Conservation (phyloP, 2,797 vertebrate species). For the Toxotes lorentzi region DNA sequence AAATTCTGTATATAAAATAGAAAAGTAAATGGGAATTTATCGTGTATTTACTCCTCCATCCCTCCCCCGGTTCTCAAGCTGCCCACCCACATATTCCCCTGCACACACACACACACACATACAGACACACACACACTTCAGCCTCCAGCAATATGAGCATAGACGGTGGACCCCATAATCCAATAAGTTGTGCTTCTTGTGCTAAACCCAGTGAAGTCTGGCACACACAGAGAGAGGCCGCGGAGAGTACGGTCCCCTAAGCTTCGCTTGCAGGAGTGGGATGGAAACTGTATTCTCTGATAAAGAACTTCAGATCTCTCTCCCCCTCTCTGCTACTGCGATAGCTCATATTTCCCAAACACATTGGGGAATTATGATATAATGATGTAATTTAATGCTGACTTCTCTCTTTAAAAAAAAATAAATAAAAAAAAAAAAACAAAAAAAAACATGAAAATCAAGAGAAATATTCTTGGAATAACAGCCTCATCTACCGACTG, state of each 20-base stretch:
- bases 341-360: conserved; percentile 45
- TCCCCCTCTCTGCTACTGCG: conserved; percentile 38
- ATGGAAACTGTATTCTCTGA: conserved; percentile 64
- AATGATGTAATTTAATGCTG: conserved; percentile 58
- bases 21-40: conserved; percentile 61
- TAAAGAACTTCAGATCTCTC: conserved; percentile 64
- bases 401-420: conserved; percentile 14
- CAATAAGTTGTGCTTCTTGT: conserved; percentile 78
- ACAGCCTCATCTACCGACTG: conserved; percentile 18
- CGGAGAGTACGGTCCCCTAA: conserved; percentile 62
- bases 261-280: conserved; percentile 64
- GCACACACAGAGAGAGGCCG: conserved; percentile 66
- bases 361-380: conserved; percentile 48
- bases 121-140: conserved; percentile 12
- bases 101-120: conserved; percentile 27
- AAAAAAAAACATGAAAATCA: conserved; percentile 25
- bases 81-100: conserved; percentile 46
- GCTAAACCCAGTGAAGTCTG: conserved; percentile 80
- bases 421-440: not conserved
- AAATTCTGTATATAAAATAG: conserved; percentile 36
- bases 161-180: conserved; percentile 75
- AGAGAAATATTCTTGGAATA: conserved; percentile 30
- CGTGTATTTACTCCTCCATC: conserved; percentile 51
- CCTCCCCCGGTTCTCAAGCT: conserved; percentile 47
- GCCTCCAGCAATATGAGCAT: conserved; percentile 69